Evolutionary conservation across 2,888 invertebrate species (phyloP).

Genomic region (Drosophila kanekoi): DNA sequence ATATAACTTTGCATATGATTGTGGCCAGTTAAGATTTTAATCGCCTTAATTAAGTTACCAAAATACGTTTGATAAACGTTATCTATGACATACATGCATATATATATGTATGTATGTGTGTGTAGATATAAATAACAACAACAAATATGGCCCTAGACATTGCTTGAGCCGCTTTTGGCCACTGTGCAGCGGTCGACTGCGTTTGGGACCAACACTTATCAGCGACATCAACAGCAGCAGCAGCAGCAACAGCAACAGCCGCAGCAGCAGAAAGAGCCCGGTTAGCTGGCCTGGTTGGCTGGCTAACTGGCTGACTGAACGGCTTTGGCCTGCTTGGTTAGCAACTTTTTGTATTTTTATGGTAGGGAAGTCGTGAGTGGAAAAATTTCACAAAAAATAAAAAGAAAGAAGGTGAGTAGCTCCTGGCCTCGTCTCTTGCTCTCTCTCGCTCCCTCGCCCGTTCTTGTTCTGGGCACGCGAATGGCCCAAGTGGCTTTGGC

Average conservation of each 20-base stretch:
- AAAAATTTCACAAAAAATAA: conserved; percentile 70
- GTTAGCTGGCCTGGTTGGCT: conserved; percentile 58
- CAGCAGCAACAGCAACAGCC: conserved; percentile 36
- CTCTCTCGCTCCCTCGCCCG: background rate
- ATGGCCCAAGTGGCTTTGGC: conserved; percentile 58
- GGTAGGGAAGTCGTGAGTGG: conserved; percentile 67
- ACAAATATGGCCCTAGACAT: background rate
- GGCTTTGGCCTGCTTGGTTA: conserved; percentile 62
- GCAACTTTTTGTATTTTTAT: conserved; percentile 58
- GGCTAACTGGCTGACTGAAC: conserved; percentile 53
- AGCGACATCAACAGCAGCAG: conserved; percentile 73
- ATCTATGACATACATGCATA: background rate
- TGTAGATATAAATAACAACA: too few relatives aligned
- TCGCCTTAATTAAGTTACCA: background rate
- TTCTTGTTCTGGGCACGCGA: conserved; percentile 45
- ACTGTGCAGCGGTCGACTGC: conserved; percentile 59
- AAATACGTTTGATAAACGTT: background rate
- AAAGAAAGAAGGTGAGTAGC: conserved; percentile 55
- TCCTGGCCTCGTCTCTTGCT: conserved; percentile 11
- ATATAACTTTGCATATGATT: too few relatives aligned
- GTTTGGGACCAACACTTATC: conserved; percentile 75
- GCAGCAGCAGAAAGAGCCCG: conserved; percentile 22
- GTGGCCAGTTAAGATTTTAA: background rate
- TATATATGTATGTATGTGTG: conserved; percentile 1
- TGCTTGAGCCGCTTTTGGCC: conserved; percentile 31